These are phyloP conservation scores for Falco cherrug DNA, from an alignment of 2,797 vertebrate species.

Conservation along the genomic window DNA sequence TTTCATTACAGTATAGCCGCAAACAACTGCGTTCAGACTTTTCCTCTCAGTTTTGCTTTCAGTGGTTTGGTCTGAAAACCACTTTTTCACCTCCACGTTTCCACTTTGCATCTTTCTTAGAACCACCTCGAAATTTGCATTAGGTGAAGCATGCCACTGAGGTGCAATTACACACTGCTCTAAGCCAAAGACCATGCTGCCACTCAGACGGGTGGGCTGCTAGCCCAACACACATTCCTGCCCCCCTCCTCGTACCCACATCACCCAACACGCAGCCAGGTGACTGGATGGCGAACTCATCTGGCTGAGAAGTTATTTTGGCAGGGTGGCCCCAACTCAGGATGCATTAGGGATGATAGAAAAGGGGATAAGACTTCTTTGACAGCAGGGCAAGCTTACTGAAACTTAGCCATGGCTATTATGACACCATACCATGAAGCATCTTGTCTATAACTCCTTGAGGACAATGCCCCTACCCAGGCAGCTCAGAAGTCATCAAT, in stretches of 20 bases:
- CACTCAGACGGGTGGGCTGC: not conserved
- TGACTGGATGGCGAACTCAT: not conserved
- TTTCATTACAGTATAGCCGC: not conserved
- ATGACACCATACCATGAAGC: not conserved
- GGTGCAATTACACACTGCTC: rapidly evolving
- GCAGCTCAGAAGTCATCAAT: not conserved
- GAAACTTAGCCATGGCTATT: not conserved
- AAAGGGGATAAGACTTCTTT: not conserved
- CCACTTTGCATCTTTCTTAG: not conserved
- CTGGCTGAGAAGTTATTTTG: not conserved
- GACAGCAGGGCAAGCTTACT: not conserved
- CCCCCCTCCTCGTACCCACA: not conserved
- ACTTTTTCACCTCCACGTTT: not conserved
- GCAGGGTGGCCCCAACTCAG: not conserved
- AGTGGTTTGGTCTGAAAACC: not conserved
- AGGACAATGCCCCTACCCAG: not conserved
- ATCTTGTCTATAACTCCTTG: not conserved
- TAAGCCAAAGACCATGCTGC: not conserved
- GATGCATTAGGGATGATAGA: not conserved
- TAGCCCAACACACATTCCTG: not conserved
- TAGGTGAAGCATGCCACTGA: rapidly evolving
- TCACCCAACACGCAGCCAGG: not conserved
- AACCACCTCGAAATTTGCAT: not conserved
- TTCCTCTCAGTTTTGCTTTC: not conserved
- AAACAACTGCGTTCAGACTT: not conserved